phyloP scores from a whole-genome alignment of 1,140 invertebrate species.

The Ceratosolen solmsi region DNA sequence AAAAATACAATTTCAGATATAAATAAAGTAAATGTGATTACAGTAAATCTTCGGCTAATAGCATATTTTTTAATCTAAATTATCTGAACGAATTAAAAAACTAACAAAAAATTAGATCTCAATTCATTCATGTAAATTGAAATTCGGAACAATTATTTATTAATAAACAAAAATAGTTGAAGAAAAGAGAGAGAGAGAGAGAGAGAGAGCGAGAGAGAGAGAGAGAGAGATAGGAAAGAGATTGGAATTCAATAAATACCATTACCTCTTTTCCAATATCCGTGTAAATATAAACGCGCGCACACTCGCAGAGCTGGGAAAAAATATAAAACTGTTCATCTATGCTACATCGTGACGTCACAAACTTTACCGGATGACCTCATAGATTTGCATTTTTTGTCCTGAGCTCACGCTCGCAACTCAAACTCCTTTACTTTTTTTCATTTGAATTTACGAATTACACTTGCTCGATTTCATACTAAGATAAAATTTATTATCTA shows the following conservation, averaged over 20 bases:
- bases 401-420: neutral
- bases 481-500: neutral
- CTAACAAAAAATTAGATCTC: too few relatives aligned
- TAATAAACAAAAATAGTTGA: too few relatives aligned
- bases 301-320: neutral
- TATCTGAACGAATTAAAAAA: too few relatives aligned
- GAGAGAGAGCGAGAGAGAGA: neutral
- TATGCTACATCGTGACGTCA: conserved; percentile 14
- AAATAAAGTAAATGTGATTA: too few relatives aligned
- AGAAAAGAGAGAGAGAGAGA: too few relatives aligned
- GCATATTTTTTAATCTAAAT: too few relatives aligned
- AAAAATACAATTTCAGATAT: too few relatives aligned
- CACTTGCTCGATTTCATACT: neutral
- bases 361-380: conserved; percentile 2
- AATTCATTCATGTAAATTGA: too few relatives aligned
- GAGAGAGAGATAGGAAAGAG: neutral
- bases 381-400: conserved; percentile 38
- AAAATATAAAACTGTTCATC: neutral
- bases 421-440: neutral
- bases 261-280: neutral
- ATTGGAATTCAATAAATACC: neutral
- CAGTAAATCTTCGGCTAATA: too few relatives aligned
- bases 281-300: neutral
- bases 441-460: conserved; percentile 2
- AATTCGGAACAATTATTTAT: too few relatives aligned